A percentile compares a stretch with the other conserved stretches of the same genome.
Conservation (phyloP, 1,140 invertebrate species). For the Himalopsyche phryganea region DNA sequence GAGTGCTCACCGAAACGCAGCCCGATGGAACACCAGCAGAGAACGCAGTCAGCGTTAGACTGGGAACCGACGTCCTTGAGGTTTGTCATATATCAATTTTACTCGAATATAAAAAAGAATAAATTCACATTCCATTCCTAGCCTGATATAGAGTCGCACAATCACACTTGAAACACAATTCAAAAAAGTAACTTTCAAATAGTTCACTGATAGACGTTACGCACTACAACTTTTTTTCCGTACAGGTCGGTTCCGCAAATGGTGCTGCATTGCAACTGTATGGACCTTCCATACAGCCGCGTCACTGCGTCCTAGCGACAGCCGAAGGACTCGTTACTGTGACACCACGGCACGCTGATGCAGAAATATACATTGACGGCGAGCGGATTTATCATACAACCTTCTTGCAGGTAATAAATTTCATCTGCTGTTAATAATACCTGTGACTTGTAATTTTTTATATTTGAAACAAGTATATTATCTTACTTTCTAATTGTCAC, state of each 20-base stretch:
- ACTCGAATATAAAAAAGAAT: too few species aligned
- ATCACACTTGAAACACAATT: too few species aligned
- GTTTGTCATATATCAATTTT: conserved; percentile 40
- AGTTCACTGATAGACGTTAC: too few species aligned
- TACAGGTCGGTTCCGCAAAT: conserved; percentile 62
- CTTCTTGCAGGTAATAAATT: conserved; percentile 69
- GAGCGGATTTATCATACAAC: conserved; percentile 90
- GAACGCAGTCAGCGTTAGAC: conserved; percentile 57
- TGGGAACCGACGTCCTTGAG: conserved; percentile 61
- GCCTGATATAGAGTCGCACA: too few species aligned
- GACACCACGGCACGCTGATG: conserved; percentile 88
- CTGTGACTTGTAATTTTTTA: neutral
- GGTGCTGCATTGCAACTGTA: conserved; percentile 64
- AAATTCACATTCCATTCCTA: too few species aligned
- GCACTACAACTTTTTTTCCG: neutral
- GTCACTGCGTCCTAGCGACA: conserved; percentile 90
- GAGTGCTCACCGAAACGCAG: conserved; percentile 58
- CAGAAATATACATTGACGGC: conserved; percentile 91
- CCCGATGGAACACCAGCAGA: conserved; percentile 59
- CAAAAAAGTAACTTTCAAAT: too few species aligned
- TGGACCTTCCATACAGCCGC: conserved; percentile 81
- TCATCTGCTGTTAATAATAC: neutral
- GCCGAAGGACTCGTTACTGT: conserved; percentile 88
- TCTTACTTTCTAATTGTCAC: conserved; percentile 7
- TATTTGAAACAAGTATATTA: neutral